Evolutionary conservation across 2,888 invertebrate species (phyloP), one percentile per base, ranked within the genome.

Genomic region (Cryptocephalus moraei): DNA sequence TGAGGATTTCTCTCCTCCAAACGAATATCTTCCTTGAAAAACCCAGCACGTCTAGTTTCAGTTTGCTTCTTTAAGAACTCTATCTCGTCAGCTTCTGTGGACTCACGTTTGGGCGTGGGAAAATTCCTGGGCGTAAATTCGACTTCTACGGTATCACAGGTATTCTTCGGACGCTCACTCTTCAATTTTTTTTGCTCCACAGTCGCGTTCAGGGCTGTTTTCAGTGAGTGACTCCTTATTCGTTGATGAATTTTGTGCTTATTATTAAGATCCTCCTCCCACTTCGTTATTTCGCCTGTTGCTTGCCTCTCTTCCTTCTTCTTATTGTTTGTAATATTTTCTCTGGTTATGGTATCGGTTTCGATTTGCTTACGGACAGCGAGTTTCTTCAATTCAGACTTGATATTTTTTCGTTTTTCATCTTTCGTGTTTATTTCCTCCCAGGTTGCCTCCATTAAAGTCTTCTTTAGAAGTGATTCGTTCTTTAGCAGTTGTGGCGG

Each of bases 1-100:
- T 82, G 77, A 0, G 90, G 89, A 68, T 90, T 86, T 56, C 81
- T 82, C 67, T 91, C 91, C 62, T 91, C 89, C 0, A 84, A 81
- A 34, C 82, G 73, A 2, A 87, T 72, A 62, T 87, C 85, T 62
- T 83, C 82, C 8, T 81, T 79, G 1, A 79, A 72, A 61, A 88
- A 84, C 14, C 89, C 88, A 44, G 74, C 78, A 62, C 82, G 73
- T 58, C 84, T 73, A 9, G 86, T 85, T 61, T 82, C 78, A 2
- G 82, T 83, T 60, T 90, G 84, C 64, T 90, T 90, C 54, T 76
- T 75, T 51, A 91, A 66, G 88, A 89, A 91, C 72, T 84, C 81
- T 56, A 86, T 79, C 67, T 91, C 91, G 62, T 84, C 81, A 1
- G 74, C 69, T 11, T 76, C 73, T 43, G 74, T 73, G 1, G 87